Conservation (phyloP, 2,888 invertebrate genomes). For the Gandaritis pyraliata region DNA sequence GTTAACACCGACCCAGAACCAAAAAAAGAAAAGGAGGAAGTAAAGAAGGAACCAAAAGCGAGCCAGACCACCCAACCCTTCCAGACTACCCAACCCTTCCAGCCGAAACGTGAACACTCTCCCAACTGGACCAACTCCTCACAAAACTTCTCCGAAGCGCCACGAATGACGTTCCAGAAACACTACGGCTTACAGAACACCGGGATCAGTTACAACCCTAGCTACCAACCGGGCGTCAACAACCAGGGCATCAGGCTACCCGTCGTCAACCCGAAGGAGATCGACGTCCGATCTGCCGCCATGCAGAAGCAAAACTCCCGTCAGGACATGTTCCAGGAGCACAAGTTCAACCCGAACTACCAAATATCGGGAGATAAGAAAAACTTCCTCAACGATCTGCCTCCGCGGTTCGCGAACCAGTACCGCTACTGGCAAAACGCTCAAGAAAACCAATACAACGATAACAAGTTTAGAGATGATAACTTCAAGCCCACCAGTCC, state of each 20-base stretch:
- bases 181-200: slow-evolving; percentile 68
- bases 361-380: slow-evolving; percentile 75
- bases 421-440: slow-evolving; percentile 74
- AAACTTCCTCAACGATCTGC: slow-evolving; percentile 75
- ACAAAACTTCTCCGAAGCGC: slow-evolving; percentile 51
- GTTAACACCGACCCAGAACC: slow-evolving; percentile 73
- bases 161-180: slow-evolving; percentile 65
- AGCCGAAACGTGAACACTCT: slow-evolving; percentile 55
- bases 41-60: slow-evolving; percentile 64
- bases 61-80: slow-evolving; percentile 46
- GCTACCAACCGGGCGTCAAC: slow-evolving; percentile 52
- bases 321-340: slow-evolving; percentile 69
- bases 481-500: slow-evolving; percentile 51
- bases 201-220: slow-evolving; percentile 63
- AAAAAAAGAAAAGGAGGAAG: slow-evolving; percentile 68
- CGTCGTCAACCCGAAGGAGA: slow-evolving; percentile 81
- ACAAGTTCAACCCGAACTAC: slow-evolving; percentile 70
- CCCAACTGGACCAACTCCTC: slow-evolving; percentile 53
- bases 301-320: slow-evolving; percentile 77
- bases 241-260: slow-evolving; percentile 70
- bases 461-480: slow-evolving; percentile 75
- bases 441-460: slow-evolving; percentile 66
- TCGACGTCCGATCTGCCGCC: slow-evolving; percentile 78
- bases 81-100: slow-evolving; percentile 42
- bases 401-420: slow-evolving; percentile 78